Evolutionary conservation across 2,797 vertebrate species (phyloP), one percentile per base, ranked within the genome.

Genomic region (Stomatorhinus walkeri): DNA sequence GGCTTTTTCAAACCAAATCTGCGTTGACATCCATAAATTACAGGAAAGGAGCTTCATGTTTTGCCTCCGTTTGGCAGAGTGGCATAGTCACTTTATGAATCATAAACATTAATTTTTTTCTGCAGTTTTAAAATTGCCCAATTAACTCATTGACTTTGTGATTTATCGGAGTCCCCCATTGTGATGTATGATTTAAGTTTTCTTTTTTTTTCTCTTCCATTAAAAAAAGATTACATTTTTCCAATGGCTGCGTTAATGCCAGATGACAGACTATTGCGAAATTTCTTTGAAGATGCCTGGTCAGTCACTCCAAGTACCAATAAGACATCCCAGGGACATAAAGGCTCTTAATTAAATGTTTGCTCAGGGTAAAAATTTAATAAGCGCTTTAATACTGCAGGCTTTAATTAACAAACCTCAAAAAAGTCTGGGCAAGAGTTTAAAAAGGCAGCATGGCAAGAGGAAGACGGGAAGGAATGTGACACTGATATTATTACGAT

Each of bases 281-380:
- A 81, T 24, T 32, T 54, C 85, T 87, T 87, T 89, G 72, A 87
- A 89, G 68, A 79, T 46, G 46, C 24, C 24, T 24, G 46, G 32
- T 16, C 76, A 61, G 43, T 54, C 40, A 72, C 43, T 87, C 36
- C 92, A 94, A 94, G 94, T 93, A 93, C 94, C 94, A 94, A 94
- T 92, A 94, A 94, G 90, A 93, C 92, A 95, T 93, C 94, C 91
- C 92, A 94, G 93, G 95, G 95, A 95, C 93, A 87, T 12, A 90
- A 92, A 92, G 91, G 92, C 91, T 93, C 51, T 95, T 96, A 95
- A 95, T 96, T 95, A 96, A 95, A 95, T 92, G 59, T 88, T 91
- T 91, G 91, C 94, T 52, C 92, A 91, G 86, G 10, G 92, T 85
- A 91, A 91, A 83, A 94, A 94, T 93, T 93, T 93, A 94, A 91